Evolutionary conservation across 2,113 vertebrate species (phyloP), one percentile per base, ranked within the genome.

Genomic region (Gavia stellata): DNA sequence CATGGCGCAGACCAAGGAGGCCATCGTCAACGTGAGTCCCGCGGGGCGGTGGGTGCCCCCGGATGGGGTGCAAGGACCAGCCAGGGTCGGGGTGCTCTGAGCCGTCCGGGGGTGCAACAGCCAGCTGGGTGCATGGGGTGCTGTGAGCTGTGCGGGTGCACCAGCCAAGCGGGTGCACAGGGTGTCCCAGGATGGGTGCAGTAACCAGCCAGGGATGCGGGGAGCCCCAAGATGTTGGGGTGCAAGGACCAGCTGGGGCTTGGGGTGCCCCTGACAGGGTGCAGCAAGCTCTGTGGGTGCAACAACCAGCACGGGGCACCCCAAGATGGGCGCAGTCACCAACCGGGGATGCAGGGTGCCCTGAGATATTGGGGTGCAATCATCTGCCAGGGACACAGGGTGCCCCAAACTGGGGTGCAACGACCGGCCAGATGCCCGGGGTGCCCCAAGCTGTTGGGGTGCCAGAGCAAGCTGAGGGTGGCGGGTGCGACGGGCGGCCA

Each of bases 1-100:
- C 97, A 99, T 99, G 99, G 99, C 99, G 1, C 99, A 99, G 98
- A 99, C 99, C 95, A 99, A 99, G 98, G 99, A 99, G 97, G 99
- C 99, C 92, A 99, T 99, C 3, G 99, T 99, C 67, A 99, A 99
- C 13, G 99, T 99, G 97, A 97, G 96, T 88, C 47, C 56, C 1
- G 23, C 1, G 23, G 25, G 66, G 16, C 1, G 9, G 2, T 21
- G 44, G 73, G 49, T 42, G 77, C 7, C 12, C 14, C 8, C 10
- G 1, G 1, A 5, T 6, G 24, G 72, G 31, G 29, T 23, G 71
- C 61, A 17, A 7, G 36, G 36, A 11, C 18, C 14, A 7, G n/a
- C 14, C 3, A 6, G 20, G 47, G 15, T 7, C 0, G 15, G 67
- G 55, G 55, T 52, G 45, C 31, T 15, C 42, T 7, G 8, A 68